Evolutionary conservation across 2,888 invertebrate genomes (phyloP), one percentile per base, ranked within the genome.

Genomic region (Cylindroiulus punctatus): DNA sequence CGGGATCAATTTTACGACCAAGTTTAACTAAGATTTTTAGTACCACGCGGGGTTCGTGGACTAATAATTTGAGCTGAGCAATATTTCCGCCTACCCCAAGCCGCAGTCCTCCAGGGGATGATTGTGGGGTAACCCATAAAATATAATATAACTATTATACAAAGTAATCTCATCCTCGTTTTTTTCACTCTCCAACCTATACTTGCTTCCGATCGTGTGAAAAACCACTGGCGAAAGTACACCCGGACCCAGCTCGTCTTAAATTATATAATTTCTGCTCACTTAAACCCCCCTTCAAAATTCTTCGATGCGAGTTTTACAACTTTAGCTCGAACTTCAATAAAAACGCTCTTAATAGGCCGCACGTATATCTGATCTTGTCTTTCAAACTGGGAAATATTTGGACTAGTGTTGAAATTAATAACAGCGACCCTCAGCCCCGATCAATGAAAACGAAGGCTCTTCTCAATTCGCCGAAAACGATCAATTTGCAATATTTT

Each of bases 131-230:
- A 76, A 76, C 12, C 76, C 8, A 76, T 76, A 30, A 76, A 76
- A 30, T 76, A 76, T 76, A 76, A 76, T 76, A 76, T 76, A 76
- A 76, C 76, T 76, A 76, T 76, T 76, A 76, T 76, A 76, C 76
- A 76, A 76, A 76, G 76, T 76, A 76, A 76, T 76, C 76, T 30
- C 76, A 30, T 76, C 76, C 76, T 30, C 30, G 30, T 76, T 76
- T 76, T 65, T 76, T 76, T 76, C 57, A 76, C 76, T 76, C 26
- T 30, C 76, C 57, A 57, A 22, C 57, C 57, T 17, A 17, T 10
- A 26, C 65, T 65, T n/a, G 52, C n/a, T 14, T 5, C 8, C 10
- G 22, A 65, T 26, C 65, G n/a, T 7, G 17, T 30, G 65, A 26
- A 65, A 65, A 22, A 10, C 65, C 5, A 22, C 10, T 22, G 76